Base-by-base conservation (phyloP, 2,797 vertebrate species). In the Brotula barbata region DNA sequence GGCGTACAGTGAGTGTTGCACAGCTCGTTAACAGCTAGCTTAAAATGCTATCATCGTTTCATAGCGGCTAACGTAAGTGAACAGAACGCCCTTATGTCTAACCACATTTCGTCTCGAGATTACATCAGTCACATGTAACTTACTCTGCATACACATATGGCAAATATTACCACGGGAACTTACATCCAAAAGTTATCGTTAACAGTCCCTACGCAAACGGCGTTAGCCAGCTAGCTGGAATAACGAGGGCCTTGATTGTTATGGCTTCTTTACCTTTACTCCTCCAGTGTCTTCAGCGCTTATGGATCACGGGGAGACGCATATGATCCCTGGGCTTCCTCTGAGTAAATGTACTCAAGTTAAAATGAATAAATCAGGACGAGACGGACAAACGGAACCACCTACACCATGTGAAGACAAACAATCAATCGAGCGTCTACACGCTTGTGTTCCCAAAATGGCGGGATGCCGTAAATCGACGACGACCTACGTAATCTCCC, bases 361-460 rank as follows among this genome's bases (percentile, higher is more conserved):
- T 1, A 1, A 47, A 34, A 0, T 1, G 0, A 6, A 6, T 12
- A 10, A 43, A 6, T 6, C 10, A 13, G 0, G 19, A 11, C 0
- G 41, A 25, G 1, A 1, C 7, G 0, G 8, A 17, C 13, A 0
- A 0, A 13, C n/a, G 0, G 1, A 1, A 0, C 2, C 0, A 3
- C 3, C 13, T 6, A 33, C 25, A 22, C 40, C 40, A 28, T 28
- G 33, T 3, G 21, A 22, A 14, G 40, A 36, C 23, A 10, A 53
- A 14, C 1, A 6, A 33, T 40, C 3, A 20, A 14, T 8, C 19
- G 2, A 41, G 41, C 15, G 47, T 13, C 28, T 36, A 42, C 37
- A 14, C 15, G 7, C 41, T 31, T 13, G 15, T 48, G 43, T 37
- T 56, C 51, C 22, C 49, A 90, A 91, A 92, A 92, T 91, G 91